A percentile compares a stretch with the other conserved stretches of the same genome.
Conservation (phyloP, 2,888 invertebrate species). For the Sminthurinus aureus region DNA sequence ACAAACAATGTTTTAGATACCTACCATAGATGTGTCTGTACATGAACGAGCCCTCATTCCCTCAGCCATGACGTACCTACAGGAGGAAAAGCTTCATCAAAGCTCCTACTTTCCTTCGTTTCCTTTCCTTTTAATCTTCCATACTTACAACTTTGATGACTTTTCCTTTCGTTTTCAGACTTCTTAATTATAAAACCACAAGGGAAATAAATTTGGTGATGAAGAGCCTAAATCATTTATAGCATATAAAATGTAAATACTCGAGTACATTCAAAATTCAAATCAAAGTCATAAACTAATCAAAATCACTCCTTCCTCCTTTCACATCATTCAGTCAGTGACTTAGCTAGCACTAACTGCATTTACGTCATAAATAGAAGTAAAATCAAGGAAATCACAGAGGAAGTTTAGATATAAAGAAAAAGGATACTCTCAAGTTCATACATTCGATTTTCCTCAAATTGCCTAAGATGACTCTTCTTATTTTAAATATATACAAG, state of each 20-base stretch:
- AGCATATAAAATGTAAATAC: neutral
- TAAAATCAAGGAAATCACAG: too few species aligned
- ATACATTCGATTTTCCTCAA: too few species aligned
- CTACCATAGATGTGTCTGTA: too few species aligned
- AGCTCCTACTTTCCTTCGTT: neutral
- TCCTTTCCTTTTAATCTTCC: neutral
- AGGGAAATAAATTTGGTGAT: neutral
- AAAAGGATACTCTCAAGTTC: too few species aligned
- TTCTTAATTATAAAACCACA: neutral
- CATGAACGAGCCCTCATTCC: too few species aligned
- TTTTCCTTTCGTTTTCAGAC: neutral
- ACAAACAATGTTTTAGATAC: too few species aligned
- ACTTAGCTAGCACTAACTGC: too few species aligned
- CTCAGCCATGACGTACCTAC: too few species aligned
- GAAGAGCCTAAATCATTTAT: neutral
- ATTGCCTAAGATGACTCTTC: too few species aligned
- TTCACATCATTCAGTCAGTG: neutral
- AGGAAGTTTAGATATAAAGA: too few species aligned
- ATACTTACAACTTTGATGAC: neutral
- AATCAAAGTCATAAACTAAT: neutral
- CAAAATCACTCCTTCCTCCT: neutral
- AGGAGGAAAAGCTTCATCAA: neutral
- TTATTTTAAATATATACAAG: too few species aligned
- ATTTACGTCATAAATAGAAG: too few species aligned
- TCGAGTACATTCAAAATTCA: neutral